Base-by-base conservation (phyloP, 23 tunicate species). In the Styela clava region DNA sequence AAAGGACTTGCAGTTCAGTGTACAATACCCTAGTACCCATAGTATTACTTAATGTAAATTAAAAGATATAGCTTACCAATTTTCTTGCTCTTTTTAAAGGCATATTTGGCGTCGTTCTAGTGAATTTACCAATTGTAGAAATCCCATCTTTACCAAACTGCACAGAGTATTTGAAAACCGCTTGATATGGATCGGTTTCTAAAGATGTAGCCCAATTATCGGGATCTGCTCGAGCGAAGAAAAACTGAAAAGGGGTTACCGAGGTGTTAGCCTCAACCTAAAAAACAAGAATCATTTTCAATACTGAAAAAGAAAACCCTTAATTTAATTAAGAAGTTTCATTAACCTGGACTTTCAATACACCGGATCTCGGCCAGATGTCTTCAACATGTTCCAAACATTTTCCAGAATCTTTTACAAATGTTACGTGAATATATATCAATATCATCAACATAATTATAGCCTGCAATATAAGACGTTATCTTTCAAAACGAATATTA, bases 341-440 rank as follows among this genome's bases (percentile, higher is more conserved):
- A n/a, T n/a, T n/a, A n/a, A 92, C 85, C 83, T 92, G 97, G 33
- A 87, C 97, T 25, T 88, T 68, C 35, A 92, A 36, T 5, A 92
- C 90, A 16, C 97, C 97, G 35, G 61, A 33, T 36, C 63, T 44
- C 3, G 92, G 97, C 97, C 97, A 92, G 44, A 87, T 79, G 29
- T 79, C 80, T 68, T 87, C 87, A 7, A 92, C 88, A 73, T 92
- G 85, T 29, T 68, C 82, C 68, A 92, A 65, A 52, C 97, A 92
- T 69, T 92, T 73, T 23, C 92, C 84, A 77, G 88, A 56, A 52
- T 44, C 84, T 25, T 79, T 86, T 0, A 92, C 92, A 74, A 92
- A 87, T 22, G 97, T 83, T 24, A 79, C 62, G 44, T 92, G 97
- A 52, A 92, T 92, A 62, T 92, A 92, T 24, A 80, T 33, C 63